phyloP scores from a whole-genome alignment of 64 coral and sea anemone genomes.

The Catalaphyllia jardinei region DNA sequence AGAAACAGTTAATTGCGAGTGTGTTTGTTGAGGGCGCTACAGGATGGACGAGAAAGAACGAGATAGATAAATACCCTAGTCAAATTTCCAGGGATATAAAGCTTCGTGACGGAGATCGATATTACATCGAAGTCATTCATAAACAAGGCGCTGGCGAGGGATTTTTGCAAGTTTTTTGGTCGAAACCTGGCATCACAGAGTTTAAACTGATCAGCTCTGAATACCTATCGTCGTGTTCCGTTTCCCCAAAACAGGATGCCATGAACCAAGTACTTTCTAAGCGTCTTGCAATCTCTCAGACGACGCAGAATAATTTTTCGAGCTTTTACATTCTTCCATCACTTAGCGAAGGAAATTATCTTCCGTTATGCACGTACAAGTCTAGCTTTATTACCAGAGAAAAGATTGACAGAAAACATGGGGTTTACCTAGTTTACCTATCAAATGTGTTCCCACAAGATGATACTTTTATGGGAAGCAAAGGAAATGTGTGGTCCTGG shows the following conservation, averaged over 20 bases:
- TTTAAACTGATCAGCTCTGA: conserved; percentile 7
- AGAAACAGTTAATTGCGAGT: conserved; percentile 44
- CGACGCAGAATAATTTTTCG: neutral
- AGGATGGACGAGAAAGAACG: neutral
- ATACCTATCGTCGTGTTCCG: neutral
- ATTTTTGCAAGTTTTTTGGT: conserved; percentile 45
- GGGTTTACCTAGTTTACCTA: neutral
- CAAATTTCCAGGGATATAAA: conserved; percentile 33
- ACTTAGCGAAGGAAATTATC: neutral
- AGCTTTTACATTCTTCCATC: neutral
- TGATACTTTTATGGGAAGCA: neutral
- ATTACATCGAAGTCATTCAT: conserved; percentile 65
- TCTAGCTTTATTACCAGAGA: neutral
- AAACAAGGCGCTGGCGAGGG: neutral
- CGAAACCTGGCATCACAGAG: neutral
- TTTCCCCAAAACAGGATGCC: neutral
- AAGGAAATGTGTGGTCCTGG: neutral
- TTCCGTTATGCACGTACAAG: neutral
- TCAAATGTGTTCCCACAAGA: neutral
- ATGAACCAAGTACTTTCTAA: neutral
- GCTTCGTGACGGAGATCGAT: conserved; percentile 28
- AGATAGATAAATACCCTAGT: conserved; percentile 35
- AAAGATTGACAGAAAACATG: neutral
- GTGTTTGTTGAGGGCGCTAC: conserved; percentile 23
- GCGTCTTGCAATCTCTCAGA: neutral